Conservation (phyloP, 2,113 vertebrate species). For the Glaucidium brasilianum region DNA sequence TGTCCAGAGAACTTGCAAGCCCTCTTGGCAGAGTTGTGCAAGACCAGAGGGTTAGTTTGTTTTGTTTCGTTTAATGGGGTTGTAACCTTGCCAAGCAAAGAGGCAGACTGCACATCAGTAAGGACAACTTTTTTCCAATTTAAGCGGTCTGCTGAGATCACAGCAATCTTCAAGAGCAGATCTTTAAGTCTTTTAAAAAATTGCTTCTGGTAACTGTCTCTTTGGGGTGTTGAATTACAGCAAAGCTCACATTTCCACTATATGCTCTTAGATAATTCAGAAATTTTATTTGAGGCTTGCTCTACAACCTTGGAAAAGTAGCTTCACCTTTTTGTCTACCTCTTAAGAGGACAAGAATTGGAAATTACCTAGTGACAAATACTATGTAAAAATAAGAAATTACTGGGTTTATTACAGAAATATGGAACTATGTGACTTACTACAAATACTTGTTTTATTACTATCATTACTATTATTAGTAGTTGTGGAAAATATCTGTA, state of each 20-base stretch:
- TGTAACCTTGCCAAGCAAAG: constrained; percentile 1
- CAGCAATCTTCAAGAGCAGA: background rate
- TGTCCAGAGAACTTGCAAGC: constrained; percentile 29
- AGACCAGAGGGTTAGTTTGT: constrained; percentile 1
- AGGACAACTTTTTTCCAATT: background rate
- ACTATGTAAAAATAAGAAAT: background rate
- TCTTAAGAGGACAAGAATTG: background rate
- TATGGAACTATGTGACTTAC: background rate
- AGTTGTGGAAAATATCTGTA: background rate
- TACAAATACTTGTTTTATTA: background rate
- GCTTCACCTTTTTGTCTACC: background rate
- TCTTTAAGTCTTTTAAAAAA: background rate
- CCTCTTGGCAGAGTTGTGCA: constrained; percentile 15
- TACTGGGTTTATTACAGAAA: background rate
- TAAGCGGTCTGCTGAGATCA: background rate
- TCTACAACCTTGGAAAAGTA: background rate
- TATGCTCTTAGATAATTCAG: background rate
- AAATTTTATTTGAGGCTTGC: background rate
- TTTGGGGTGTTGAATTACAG: background rate
- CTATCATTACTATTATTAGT: background rate
- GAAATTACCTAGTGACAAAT: background rate
- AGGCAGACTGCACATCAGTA: background rate
- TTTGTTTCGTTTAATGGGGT: background rate
- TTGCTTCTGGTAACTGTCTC: background rate
- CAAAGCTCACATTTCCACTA: background rate